These are phyloP conservation scores for Halichoeres trimaculatus DNA, from an alignment of 2,113 vertebrate species.

Conservation along the genomic window DNA sequence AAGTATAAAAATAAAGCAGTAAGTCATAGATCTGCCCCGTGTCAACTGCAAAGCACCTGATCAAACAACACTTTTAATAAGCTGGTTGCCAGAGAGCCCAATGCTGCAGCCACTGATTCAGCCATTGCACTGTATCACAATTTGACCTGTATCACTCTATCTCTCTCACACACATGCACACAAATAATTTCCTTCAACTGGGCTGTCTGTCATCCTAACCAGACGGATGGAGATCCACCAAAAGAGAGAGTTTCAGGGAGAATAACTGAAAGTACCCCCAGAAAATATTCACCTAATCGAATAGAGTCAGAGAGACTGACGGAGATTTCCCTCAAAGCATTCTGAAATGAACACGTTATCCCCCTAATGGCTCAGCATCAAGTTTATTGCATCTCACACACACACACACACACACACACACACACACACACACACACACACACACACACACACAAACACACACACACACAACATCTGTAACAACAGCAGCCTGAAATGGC, in stretches of 20 bases:
- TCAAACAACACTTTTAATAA: no score
- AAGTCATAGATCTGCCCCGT: no score
- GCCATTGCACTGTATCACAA: conserved; percentile 15
- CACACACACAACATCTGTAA: background rate
- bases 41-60: no score
- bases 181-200: conserved; percentile 19
- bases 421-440: background rate
- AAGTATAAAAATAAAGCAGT: no score
- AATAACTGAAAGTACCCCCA: background rate
- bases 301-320: background rate
- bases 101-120: conserved; percentile 10
- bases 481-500: background rate
- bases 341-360: conserved; percentile 17
- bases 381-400: background rate
- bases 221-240: conserved; percentile 37
- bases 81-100: conserved; percentile 8
- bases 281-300: conserved; percentile 34
- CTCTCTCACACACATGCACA: background rate
- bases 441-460: background rate
- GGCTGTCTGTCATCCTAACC: conserved; percentile 19
- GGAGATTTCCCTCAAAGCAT: conserved; percentile 17
- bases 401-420: background rate
- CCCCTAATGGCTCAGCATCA: conserved; percentile 11
- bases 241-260: background rate
- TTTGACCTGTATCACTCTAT: conserved; percentile 20